Base-by-base conservation (phyloP, 2,888 invertebrate genomes). In the Candidula unifasciata region DNA sequence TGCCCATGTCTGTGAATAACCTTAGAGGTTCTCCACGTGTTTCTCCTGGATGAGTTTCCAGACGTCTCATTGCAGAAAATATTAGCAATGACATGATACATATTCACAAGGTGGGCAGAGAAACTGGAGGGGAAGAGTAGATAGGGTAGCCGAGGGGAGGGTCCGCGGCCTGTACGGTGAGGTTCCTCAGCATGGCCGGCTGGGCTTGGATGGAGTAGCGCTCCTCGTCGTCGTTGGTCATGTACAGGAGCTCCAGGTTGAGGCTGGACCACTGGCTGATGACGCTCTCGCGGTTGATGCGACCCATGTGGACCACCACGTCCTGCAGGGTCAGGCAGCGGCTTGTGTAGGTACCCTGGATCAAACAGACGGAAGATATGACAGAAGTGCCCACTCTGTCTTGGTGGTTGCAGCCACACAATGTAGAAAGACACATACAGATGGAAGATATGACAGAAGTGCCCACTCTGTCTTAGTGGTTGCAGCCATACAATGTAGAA, bases 211-310 rank as follows among this genome's bases (percentile, higher is more conserved):
- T 94, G 85, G 94, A 94, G 91, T 94, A 94, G 68, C 94, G 90
- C 87, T 94, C 95, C 88, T 94, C 94, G 88, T 95, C 94, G 88
- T 94, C 95, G 85, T 94, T 94, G 76, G 95, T 94, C 88, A 94
- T 90, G 89, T 94, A 94, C 54, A 95, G 91, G 44, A 94, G 91
- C 89, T 94, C 94, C 64, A 94, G 89, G 83, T 92, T 93, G 52
- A 94, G 92, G 86, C 94, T 94, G n/a, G 94, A 93, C 94, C 95
- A 94, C 89, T 94, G 92, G 1, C 93, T 94, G 52, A 92, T 89
- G 60, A 93, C 94, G 18, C 91, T 91, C 88, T 94, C 94, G 1
- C 90, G 88, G 82, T 93, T 94, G 35, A 94, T 89, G 10, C 92
- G 89, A 5, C 94, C 94, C 68, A 94, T 90, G 71, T 90, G 90